Base-by-base conservation (phyloP, 64 coral and sea anemone genomes). In the Trachythela sp. region DNA sequence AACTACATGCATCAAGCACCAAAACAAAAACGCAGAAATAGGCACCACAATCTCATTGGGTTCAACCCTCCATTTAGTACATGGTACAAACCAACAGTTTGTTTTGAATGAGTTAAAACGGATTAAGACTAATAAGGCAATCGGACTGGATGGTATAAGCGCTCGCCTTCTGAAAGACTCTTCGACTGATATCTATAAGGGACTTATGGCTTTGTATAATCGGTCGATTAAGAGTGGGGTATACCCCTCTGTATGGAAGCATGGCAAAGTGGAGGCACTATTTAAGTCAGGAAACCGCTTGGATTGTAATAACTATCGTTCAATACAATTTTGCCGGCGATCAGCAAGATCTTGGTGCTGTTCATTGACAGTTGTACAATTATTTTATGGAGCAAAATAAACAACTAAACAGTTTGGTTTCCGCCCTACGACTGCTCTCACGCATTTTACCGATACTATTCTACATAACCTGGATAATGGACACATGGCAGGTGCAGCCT, bases 381-480 rank as follows among this genome's bases (percentile, higher is more conserved):
- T 86, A 86, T 86, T 30, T 86, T 9, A 29, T 52, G 50, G 85
- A 86, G 43, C 85, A 86, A 10, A 86, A 86, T 52, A 37, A 8
- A 7, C 35, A 52, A 14, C 52, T 42, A 45, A 48, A 14, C 51
- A 51, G 51, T 22, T 22, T 7, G 30, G 24, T 5, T 30, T 86
- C 14, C 51, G 9, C 15, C 52, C 50, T 45, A 20, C 40, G 43
- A 51, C 85, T 48, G 85, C 85, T 10, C 50, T 86, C 31, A 52
- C 85, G 31, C 39, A 86, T 34, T 86, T 86, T 13, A 10, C 85
- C 14, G 48, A 86, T 31, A 39, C 85, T 39, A 56, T 86, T 86
- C 48, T 86, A 39, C 85, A 51, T 8, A 86, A 86, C 48, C 48
- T 86, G 30, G 85, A 86, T 86, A 48, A 86, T 8, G 48, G 85